Evolutionary conservation across 2,113 vertebrate genomes (phyloP), one percentile per base, ranked within the genome.

Genomic region (Seriola aureovittata): DNA sequence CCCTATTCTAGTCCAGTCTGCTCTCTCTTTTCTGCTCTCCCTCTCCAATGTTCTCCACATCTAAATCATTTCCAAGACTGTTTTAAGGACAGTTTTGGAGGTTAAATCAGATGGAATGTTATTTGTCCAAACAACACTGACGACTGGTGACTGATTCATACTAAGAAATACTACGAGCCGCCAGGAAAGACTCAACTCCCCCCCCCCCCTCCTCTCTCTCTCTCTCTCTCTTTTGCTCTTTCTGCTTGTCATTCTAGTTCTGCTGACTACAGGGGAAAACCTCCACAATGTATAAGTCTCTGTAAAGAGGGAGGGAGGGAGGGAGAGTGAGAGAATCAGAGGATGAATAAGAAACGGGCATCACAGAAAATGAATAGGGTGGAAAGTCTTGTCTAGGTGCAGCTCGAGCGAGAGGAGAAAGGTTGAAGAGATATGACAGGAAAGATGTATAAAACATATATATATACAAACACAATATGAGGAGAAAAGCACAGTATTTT

Each of bases 231-330:
- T 42, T 50, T 2, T 23, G 60, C 78, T 84, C 74, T 67, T 63
- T 82, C 84, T 87, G 81, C 32, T 79, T 76, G 86, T 89, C 83
- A 82, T 58, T 66, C 72, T 55, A 2, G 12, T 84, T 88, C 64
- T 91, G 92, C 90, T 91, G 90, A 93, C 90, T 92, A 68, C 75
- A 81, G 87, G 75, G 92, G 25, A 92, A 92, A 90, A 88, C 78
- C 82, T 86, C 80, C 63, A 78, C 66, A 82, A 90, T 89, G 83
- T 90, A 80, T 85, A 85, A 87, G 87, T 89, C 83, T 89, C 82
- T 84, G 68, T 77, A 74, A 69, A 46, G 72, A 38, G 44, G 16
- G 34, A 21, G 25, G 19, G 13, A n/a, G n/a, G 52, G 12, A 19
- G 40, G 12, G 23, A 36, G 54, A 29, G 67, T 25, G n/a, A 14